Base-by-base conservation (phyloP, 2,797 vertebrate genomes). In the Diplodus sargus region DNA sequence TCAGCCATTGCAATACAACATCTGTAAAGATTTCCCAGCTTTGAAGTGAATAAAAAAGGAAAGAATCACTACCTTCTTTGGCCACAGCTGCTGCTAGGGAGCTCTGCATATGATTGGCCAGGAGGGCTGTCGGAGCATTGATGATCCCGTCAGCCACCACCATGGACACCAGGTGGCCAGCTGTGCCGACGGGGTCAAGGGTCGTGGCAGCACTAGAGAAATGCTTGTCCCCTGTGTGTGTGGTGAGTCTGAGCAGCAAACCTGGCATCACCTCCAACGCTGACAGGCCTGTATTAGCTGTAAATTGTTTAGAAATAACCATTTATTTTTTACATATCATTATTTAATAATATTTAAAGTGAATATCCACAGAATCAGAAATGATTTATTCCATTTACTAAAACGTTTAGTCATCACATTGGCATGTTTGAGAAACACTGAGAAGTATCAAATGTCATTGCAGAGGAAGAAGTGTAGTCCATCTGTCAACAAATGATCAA, bases 41-140 rank as follows among this genome's bases (percentile, higher is more conserved):
- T 14, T 23, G 15, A 25, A 42, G 20, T 4, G 15, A 54, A 49
- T 25, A 4, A 20, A 15, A 76, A n/a, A 79, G 17, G 18, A n/a
- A 79, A 14, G 18, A n/a, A 43, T 39, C 53, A 17, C 18, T 81
- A 96, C 95, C 94, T 93, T 94, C 94, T 74, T 82, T 81, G 9
- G 91, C 93, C 56, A 95, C 88, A 5, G 94, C 92, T n/a, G 78
- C 85, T 18, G 94, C 94, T 82, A 96, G 88, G 3, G 93, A 91
- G 73, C 83, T 94, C 79, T 95, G 81, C 93, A 96, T 94, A 90
- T 95, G 94, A 93, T 96, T 96, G 86, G 95, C 95, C 84, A 96
- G 80, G 54, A 96, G 93, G 20, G 95, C 95, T 0, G 82, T 92
- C 64, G 96, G 95, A 39, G 93, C 86, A 22, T 95, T 94, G 23